phyloP scores from a whole-genome alignment of 2,797 vertebrate species.

The Phataginus tetradactyla region DNA sequence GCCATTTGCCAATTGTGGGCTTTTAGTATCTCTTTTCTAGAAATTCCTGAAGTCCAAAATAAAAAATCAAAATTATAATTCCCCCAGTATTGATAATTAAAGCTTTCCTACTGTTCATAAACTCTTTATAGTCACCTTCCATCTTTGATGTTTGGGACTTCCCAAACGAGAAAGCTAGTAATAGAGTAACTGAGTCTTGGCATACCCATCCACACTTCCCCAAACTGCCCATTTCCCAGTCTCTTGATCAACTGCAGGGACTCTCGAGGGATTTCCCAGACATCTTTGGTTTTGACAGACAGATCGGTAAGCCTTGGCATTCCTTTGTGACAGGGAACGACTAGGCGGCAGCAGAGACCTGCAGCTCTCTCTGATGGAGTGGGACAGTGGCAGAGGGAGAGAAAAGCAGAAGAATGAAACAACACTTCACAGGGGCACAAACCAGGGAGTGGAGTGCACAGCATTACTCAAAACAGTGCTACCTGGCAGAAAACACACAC shows the following conservation, averaged over 20 bases:
- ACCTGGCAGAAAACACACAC: constrained; percentile 79
- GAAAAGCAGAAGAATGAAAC: constrained; percentile 87
- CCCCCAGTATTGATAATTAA: not conserved
- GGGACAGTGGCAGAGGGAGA: constrained; percentile 86
- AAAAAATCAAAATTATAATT: constrained; percentile 25
- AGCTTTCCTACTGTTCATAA: not conserved
- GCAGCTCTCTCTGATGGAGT: constrained; percentile 95
- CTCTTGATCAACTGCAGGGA: constrained; percentile 98
- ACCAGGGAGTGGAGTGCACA: not conserved
- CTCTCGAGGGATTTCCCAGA: constrained; percentile 98
- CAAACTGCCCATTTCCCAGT: constrained; percentile 99
- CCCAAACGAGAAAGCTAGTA: constrained; percentile 78
- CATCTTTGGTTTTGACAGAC: constrained; percentile 99
- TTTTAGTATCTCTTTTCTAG: constrained; percentile 69
- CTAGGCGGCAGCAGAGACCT: constrained; percentile 98
- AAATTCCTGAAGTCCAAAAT: constrained; percentile 76
- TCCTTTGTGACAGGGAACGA: constrained; percentile 98
- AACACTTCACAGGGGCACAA: constrained; percentile 80
- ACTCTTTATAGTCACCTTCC: constrained; percentile 86
- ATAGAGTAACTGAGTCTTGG: constrained; percentile 86
- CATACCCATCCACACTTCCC: constrained; percentile 99
- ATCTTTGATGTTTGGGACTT: constrained; percentile 80
- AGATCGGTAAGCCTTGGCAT: constrained; percentile 98
- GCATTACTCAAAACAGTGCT: constrained; percentile 76
- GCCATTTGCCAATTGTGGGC: constrained; percentile 75